Evolutionary conservation across 2,888 invertebrate genomes (phyloP), one percentile per base, ranked within the genome.

Genomic region (Malachius bipustulatus): DNA sequence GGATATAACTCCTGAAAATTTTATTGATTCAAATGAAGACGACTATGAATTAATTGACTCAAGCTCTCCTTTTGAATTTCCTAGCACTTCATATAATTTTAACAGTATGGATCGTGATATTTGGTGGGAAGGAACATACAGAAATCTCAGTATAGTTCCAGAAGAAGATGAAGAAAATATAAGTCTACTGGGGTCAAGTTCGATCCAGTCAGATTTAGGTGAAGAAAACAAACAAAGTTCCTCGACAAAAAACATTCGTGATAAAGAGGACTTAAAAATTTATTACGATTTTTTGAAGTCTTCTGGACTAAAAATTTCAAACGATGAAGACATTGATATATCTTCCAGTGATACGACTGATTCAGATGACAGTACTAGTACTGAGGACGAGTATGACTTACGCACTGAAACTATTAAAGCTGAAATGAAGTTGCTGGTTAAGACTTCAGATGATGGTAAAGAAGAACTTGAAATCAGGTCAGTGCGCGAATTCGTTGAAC

Each of bases 401-500:
- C 38, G 38, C n/a, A 54, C 59, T 39, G 54, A 51, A 38, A 38
- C 56, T 10, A 51, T 61, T 37, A 67, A 60, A 48, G 67, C 68
- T 10, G 67, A 69, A 47, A 61, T 69, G 6, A 69, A 68, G 47
- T 49, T 70, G 4, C 49, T 69, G 35, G 68, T 70, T 2, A 65
- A 65, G 53, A 66, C 68, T 2, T 52, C 57, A 9, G 66, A 67
- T 33, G 50, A 52, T 43, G 69, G 67, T 4, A 61, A 60, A 47
- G 67, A 68, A 46, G 63, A 63, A 31, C 64, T 68, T 30, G 68
- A 69, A 52, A 65, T 69, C 29, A 50, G 65, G 38, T 67, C 66
- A 3, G 56, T 62, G 1, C 46, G 55, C 4, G 62, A 60, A 38
- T 59, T 58, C 54, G 52, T 55, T 45, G 59, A 52, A 29, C 40